Evolutionary conservation across 2,888 invertebrate species (phyloP), one percentile per base, ranked within the genome.

Genomic region (Cerastis leucographa): DNA sequence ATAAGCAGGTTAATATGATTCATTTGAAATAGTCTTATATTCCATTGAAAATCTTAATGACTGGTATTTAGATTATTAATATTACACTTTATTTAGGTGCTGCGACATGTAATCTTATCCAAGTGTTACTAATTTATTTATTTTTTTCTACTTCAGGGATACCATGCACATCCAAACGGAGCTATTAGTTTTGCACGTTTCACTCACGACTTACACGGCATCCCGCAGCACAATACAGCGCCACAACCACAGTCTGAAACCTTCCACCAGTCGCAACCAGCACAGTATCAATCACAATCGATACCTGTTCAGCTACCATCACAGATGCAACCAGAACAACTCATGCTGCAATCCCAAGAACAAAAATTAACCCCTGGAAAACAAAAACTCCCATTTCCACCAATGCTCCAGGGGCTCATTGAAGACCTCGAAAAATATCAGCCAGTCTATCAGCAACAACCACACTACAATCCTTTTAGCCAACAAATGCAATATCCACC

Each of bases 131-230:
- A 49, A 25, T 35, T 65, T 35, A 42, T 54, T 42, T 2, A 25
- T 44, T 56, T 70, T 51, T 74, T 80, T 78, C 22, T 80, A 29
- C 93, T 93, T 49, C 93, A 95, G 96, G 90, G 88, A 35, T 89
- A 90, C 74, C 91, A 91, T 69, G 77, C 84, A 12, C 93, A 93
- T 76, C 89, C 90, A 11, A 93, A 89, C 80, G 93, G 93, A 35
- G 94, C 95, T 2, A 87, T 94, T 4, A 96, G 95, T 88, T 96
- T 93, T 85, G 92, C 95, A 2, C 94, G 92, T 68, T 95, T 94
- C 80, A 92, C 94, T 1, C 93, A 92, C 71, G 92, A 92, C 56
- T 90, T 93, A 35, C 90, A 91, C 6, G n/a, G 56, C 17, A 79
- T 46, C 8, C 7, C n/a, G 14, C 69, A 74, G 19, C 51, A 66